Conservation (phyloP, 2,797 vertebrate genomes). For the Leptodactylus fallax region DNA sequence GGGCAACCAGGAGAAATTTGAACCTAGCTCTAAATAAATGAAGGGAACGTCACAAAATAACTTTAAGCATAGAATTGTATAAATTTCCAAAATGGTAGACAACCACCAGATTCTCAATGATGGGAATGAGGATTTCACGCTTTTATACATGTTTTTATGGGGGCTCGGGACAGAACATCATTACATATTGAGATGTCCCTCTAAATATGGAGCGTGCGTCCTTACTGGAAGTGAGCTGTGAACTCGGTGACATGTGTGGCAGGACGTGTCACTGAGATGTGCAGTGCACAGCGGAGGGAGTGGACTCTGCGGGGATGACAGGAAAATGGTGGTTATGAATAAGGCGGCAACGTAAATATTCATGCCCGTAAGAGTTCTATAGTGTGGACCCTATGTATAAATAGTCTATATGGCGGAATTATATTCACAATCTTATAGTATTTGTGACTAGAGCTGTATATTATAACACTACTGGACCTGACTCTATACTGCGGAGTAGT, state of each 20-base stretch:
- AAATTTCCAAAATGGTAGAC: no score
- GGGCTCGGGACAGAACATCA: background rate
- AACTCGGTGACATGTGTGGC: constrained; percentile 17
- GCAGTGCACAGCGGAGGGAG: background rate
- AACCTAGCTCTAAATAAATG: background rate
- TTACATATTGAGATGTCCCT: background rate
- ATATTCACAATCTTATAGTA: no score
- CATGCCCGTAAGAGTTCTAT: no score
- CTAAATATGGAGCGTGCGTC: background rate
- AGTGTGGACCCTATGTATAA: no score
- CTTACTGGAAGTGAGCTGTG: constrained; percentile 10
- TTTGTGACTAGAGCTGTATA: no score
- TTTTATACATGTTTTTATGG: background rate
- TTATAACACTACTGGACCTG: no score
- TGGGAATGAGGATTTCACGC: background rate
- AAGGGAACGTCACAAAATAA: background rate
- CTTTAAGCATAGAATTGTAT: no score
- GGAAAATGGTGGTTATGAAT: background rate
- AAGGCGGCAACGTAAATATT: background rate
- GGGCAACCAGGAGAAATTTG: background rate
- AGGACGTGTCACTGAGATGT: background rate
- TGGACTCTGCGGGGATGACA: background rate
- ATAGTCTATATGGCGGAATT: no score
- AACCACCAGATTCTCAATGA: no score
- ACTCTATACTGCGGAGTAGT: no score